These are phyloP conservation scores for Phrynocephalus vlangalii DNA, from an alignment of 2,797 vertebrate genomes.

Conservation along the genomic window DNA sequence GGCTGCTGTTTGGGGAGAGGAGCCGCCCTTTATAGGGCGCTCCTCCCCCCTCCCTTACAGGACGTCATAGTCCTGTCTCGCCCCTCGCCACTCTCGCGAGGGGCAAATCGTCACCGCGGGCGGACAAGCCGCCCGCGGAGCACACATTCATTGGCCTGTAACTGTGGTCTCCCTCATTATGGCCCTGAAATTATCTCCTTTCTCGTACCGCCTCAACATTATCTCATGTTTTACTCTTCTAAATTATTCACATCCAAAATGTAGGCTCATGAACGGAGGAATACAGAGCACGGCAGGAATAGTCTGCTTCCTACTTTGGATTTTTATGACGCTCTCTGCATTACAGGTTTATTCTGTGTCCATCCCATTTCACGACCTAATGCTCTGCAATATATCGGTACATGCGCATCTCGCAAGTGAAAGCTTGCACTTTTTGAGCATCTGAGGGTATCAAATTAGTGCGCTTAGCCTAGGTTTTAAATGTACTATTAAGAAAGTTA, in stretches of 20 bases:
- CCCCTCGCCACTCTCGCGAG: no score
- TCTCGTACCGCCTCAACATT: constrained; percentile 57
- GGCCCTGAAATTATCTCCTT: constrained; percentile 68
- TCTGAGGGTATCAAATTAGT: constrained; percentile 61
- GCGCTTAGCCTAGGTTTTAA: constrained; percentile 41
- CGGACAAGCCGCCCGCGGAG: no score
- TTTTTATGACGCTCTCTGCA: constrained; percentile 39
- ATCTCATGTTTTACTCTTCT: constrained; percentile 54
- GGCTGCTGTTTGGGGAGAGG: no score
- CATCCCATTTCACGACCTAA: constrained; percentile 47
- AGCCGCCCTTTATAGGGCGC: no score
- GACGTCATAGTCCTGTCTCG: no score
- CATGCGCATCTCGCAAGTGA: constrained; percentile 56
- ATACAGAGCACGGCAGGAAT: constrained; percentile 47
- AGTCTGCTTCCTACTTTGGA: constrained; percentile 44
- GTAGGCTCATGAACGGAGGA: constrained; percentile 52
- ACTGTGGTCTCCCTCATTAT: constrained; percentile 62
- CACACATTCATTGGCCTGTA: constrained; percentile 42
- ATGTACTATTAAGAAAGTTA: background rate
- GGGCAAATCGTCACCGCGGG: no score
- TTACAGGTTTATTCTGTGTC: constrained; percentile 47
- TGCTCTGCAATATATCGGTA: constrained; percentile 60
- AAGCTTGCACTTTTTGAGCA: constrained; percentile 29
- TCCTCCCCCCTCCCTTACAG: no score
- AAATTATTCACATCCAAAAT: constrained; percentile 65